Conservation (phyloP, 23 tunicate genomes). For the Clavelina lepadiformis region DNA sequence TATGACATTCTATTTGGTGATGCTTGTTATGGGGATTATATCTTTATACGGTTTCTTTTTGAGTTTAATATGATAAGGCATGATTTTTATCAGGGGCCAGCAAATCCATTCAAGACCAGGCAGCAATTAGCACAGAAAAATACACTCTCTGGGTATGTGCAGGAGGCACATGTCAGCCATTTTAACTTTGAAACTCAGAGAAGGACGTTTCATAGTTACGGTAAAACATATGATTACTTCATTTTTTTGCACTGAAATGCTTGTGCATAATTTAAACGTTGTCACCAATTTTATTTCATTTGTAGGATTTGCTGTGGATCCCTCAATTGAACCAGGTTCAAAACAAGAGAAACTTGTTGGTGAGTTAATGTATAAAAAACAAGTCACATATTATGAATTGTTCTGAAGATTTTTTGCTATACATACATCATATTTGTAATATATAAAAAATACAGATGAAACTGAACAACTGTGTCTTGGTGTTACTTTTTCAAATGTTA, state of each 20-base stretch:
- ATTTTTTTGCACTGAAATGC: background rate
- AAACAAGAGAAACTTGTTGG: conserved; percentile 69
- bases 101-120: conserved; percentile 82
- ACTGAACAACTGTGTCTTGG: no score
- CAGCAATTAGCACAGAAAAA: conserved; percentile 91
- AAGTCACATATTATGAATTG: no score
- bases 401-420: no score
- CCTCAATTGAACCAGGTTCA: conserved; percentile 44
- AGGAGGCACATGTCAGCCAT: conserved; percentile 75
- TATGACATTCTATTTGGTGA: no score
- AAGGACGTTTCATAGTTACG: conserved; percentile 95
- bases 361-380: no score
- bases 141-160: conserved; percentile 81
- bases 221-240: conserved; percentile 19
- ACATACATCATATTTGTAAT: no score
- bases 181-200: conserved; percentile 97
- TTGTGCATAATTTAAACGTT: background rate
- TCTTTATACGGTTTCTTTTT: no score
- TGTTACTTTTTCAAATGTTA: background rate
- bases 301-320: conserved; percentile 82
- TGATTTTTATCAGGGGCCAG: conserved; percentile 77
- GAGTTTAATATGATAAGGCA: no score
- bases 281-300: background rate
- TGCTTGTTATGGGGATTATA: no score
- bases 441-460: no score